Conservation (phyloP, 1,140 invertebrate genomes). For the Vollenhovia emeryi region DNA sequence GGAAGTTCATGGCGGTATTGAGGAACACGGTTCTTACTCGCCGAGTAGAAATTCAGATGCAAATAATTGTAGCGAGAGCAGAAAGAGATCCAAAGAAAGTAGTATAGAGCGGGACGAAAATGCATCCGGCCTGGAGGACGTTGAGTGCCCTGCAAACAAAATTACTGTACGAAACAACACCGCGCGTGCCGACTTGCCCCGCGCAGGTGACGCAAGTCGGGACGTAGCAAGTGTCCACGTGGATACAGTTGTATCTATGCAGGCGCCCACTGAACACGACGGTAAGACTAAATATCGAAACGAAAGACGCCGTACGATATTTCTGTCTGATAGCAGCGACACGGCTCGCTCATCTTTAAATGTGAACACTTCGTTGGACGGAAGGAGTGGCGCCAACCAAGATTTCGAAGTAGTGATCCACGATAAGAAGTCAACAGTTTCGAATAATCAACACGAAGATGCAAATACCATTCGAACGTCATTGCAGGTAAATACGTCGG, state of each 20-base stretch:
- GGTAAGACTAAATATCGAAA: not conserved
- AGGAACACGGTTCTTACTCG: not conserved
- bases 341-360: constrained; percentile 71
- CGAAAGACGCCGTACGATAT: not conserved
- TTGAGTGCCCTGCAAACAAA: not conserved
- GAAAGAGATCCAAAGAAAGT: not conserved
- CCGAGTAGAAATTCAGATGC: not conserved
- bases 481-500: constrained; percentile 78
- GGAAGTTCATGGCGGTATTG: not conserved
- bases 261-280: constrained; percentile 54
- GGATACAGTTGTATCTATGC: constrained; percentile 65
- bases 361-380: constrained; percentile 77
- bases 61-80: not conserved
- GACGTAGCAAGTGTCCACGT: not conserved
- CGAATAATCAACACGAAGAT: constrained; percentile 29
- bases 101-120: not conserved
- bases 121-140: not conserved
- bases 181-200: not conserved
- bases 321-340: not conserved
- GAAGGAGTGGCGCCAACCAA: not conserved
- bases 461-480: constrained; percentile 66
- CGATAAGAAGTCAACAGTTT: not conserved
- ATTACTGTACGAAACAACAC: not conserved
- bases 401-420: not conserved
- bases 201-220: not conserved